Evolutionary conservation across 2,113 vertebrate genomes (phyloP).

Genomic region (Gambusia affinis): DNA sequence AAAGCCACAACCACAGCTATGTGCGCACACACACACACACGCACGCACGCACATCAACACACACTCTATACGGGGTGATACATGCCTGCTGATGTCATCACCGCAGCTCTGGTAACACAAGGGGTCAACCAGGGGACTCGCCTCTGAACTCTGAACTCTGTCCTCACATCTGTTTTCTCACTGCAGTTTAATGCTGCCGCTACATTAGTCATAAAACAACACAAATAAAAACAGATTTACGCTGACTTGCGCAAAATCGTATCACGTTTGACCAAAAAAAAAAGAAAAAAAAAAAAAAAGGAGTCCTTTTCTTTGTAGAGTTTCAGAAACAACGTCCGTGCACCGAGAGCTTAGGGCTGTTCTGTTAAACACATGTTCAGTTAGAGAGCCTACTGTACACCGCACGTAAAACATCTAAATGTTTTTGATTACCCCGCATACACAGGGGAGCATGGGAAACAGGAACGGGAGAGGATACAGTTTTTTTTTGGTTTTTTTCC

Average conservation of each 20-base stretch:
- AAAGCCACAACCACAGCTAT: conserved; percentile 72
- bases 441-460: conserved; percentile 52
- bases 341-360: conserved; percentile 42
- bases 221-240: not conserved
- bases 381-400: conserved; percentile 57
- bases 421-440: conserved; percentile 66
- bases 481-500: conserved; percentile 22
- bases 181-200: conserved; percentile 8
- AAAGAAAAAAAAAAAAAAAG: not conserved
- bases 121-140: conserved; percentile 62
- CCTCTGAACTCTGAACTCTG: conserved; percentile 64
- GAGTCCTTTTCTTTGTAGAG: conserved; percentile 21
- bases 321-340: conserved; percentile 12
- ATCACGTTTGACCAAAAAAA: not conserved
- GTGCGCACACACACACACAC: conserved; percentile 60
- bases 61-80: conserved; percentile 61
- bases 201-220: not conserved
- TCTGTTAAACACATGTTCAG: conserved; percentile 62
- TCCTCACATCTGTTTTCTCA: conserved; percentile 50
- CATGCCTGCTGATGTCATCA: conserved; percentile 72
- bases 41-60: conserved; percentile 53
- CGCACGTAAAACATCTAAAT: conserved; percentile 44
- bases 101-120: conserved; percentile 55
- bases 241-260: not conserved
- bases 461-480: conserved; percentile 51